Percentiles rank a stretch among this genome's conserved stretches.
phyloP scores from a whole-genome alignment of 2,113 vertebrate genomes.

The Sinocyclocheilus anophthalmus region DNA sequence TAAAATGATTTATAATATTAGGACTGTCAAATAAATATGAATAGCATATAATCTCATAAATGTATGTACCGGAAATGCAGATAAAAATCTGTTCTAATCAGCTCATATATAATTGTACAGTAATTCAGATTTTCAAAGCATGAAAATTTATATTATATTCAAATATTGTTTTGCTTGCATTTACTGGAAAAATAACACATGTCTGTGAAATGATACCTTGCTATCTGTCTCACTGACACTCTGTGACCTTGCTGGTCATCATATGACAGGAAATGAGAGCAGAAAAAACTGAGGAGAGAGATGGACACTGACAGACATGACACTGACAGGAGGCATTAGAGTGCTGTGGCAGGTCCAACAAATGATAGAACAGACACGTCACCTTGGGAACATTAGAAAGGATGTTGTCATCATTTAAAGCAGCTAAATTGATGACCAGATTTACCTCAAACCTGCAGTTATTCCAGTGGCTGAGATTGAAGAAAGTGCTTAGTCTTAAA shows the following conservation, averaged over 20 bases:
- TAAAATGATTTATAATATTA: no score
- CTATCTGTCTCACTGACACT: neutral
- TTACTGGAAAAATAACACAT: neutral
- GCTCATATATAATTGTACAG: neutral
- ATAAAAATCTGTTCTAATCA: neutral
- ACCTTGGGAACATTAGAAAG: neutral
- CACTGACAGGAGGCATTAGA: neutral
- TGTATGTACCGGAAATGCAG: no score
- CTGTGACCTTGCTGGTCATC: slow-evolving; percentile 42
- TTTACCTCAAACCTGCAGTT: neutral
- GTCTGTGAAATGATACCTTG: slow-evolving; percentile 29
- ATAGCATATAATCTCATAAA: no score
- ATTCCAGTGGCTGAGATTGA: neutral
- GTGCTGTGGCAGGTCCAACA: neutral
- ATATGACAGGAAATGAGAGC: slow-evolving; percentile 40
- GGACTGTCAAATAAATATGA: no score
- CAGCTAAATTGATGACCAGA: neutral
- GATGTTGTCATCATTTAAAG: neutral
- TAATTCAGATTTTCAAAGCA: neutral
- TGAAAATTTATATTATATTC: no score
- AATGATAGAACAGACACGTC: neutral
- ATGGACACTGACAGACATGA: slow-evolving; percentile 24
- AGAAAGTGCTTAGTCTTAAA: neutral
- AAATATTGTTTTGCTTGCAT: neutral
- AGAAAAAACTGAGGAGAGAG: slow-evolving; percentile 37